Evolutionary conservation across 2,888 invertebrate genomes (phyloP), one percentile per base, ranked within the genome.

Genomic region (Agriopis aurantiaria): DNA sequence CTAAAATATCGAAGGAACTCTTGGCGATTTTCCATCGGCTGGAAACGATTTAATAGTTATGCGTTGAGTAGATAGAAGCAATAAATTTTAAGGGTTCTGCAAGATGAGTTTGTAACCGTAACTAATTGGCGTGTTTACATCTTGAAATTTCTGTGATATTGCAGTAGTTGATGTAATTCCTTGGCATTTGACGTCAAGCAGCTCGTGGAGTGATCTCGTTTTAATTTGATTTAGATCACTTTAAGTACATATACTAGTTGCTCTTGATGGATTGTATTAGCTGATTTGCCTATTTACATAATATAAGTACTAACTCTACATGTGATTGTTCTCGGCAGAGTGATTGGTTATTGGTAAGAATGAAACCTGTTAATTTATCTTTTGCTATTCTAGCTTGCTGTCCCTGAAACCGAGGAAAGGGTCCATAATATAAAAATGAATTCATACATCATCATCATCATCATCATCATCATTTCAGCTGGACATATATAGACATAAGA

Each of bases 1-100:
- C 75, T 72, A 73, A 85, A 84, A 86, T 86, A 85, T 78, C 76
- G 8, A 79, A 80, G 72, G 70, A 75, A 73, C 69, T 75, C 78
- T 81, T 85, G 85, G 84, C 85, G 75, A 75, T 83, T 73, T 77
- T 84, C 85, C 86, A 86, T 79, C 75, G 70, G 73, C 60, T 70
- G 64, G 53, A 62, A 63, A 66, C 60, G n/a, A 77, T 75, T 75
- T 74, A 67, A 72, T 72, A 79, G 75, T 65, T 68, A 73, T 60
- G 57, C 58, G 63, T 52, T 45, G 61, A 66, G 63, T 40, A 66
- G 66, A 69, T 65, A 52, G 40, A 46, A 43, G 69, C 46, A n/a
- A 61, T 65, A 65, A 67, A 67, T 66, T 63, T 60, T 51, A 55
- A 71, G 55, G 63, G 63, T 64, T 67, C 55, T 49, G 45, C 49